Evolutionary conservation across 2,797 vertebrate genomes (phyloP), one percentile per base, ranked within the genome.

Genomic region (Saxicola maurus): DNA sequence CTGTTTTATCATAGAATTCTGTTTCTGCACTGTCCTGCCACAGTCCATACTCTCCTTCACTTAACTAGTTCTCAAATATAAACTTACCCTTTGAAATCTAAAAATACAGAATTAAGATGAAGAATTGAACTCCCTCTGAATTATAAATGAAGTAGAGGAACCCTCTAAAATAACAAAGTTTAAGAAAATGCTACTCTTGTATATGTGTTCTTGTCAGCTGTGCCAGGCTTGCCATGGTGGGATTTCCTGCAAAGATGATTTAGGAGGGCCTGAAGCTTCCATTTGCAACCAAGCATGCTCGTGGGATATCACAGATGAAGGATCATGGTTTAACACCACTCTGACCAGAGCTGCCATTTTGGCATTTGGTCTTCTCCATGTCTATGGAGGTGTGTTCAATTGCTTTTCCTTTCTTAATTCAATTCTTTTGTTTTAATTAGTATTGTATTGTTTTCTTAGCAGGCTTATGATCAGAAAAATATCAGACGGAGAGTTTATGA

Each of bases 381-480:
- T 35, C 66, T 57, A 0, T 45, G 61, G 25, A 55, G 37, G 48
- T 27, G 31, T 33, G 33, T 72, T 75, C 33, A 17, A 1, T 24
- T 31, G 27, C 45, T 81, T 71, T 60, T 76, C 48, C 59, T 59
- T 71, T 62, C 62, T 71, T 0, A 73, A 45, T 48, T 56, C 9
- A 42, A 10, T 61, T 80, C 6, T 82, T 66, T 56, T 30, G 45
- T 86, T 90, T 38, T 79, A 94, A 82, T 89, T 85, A 79, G 75
- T 62, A 68, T 17, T 87, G 35, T 13, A 3, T 25, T 92, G 46
- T 81, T 79, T 93, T 93, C 93, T 94, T 90, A 97, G 97, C 98
- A 98, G 97, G 98, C 97, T 90, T 98, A 98, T 21, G 98, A 98
- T 93, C 98, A 98, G 96, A 98, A 98, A 89, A 98, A 98, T 81